Conservation (phyloP, 2,888 invertebrate species). For the Perithous albicinctus region DNA sequence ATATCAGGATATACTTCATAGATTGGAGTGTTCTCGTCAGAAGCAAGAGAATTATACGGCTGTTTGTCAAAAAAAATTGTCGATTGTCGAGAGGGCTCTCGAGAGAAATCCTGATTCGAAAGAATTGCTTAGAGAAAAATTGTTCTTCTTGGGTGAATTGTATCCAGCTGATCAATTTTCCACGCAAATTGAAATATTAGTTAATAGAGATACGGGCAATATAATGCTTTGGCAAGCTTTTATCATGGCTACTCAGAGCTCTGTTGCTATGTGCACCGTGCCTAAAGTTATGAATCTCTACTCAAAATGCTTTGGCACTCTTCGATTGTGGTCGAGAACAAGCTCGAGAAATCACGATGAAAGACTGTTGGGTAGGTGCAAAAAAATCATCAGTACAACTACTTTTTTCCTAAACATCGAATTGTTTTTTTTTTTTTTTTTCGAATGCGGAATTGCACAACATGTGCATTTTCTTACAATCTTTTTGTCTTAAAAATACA, state of each 20-base stretch:
- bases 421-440: too few species aligned
- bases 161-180: constrained; percentile 88
- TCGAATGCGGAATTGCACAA: too few species aligned
- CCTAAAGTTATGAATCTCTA: constrained; percentile 87
- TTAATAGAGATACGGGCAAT: constrained; percentile 85
- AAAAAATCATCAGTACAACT: too few species aligned
- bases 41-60: constrained; percentile 70
- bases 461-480: too few species aligned
- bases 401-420: too few species aligned
- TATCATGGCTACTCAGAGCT: constrained; percentile 86
- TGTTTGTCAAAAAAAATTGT: constrained; percentile 86
- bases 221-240: constrained; percentile 85
- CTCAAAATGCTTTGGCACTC: constrained; percentile 84
- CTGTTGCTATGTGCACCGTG: constrained; percentile 88
- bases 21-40: constrained; percentile 48
- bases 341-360: constrained; percentile 76
- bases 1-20: constrained; percentile 85
- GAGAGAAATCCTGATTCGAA: constrained; percentile 86
- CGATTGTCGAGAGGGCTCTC: constrained; percentile 88
- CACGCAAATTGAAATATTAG: constrained; percentile 84
- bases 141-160: constrained; percentile 85
- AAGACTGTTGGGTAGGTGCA: constrained; percentile 76
- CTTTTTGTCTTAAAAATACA: too few species aligned
- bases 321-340: constrained; percentile 82
- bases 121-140: constrained; percentile 85